Percentiles rank a stretch among this genome's conserved stretches.
Conservation (phyloP, 2,888 invertebrate genomes). For the Boloria selene region DNA sequence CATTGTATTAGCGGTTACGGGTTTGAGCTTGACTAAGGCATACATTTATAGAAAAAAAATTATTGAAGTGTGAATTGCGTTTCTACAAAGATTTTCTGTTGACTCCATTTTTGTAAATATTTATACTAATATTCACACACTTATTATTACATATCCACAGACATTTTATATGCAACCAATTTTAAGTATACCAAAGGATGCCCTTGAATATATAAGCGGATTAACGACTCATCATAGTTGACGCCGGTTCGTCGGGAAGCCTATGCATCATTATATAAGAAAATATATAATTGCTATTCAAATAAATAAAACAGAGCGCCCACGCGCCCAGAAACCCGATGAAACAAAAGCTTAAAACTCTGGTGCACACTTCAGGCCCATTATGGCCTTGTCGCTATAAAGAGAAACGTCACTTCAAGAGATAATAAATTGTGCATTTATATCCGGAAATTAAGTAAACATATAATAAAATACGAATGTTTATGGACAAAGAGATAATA, state of each 20-base stretch:
- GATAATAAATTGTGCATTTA: constrained; percentile 44
- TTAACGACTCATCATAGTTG: constrained; percentile 42
- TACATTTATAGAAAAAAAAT: no score
- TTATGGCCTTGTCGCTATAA: constrained; percentile 43
- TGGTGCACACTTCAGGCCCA: constrained; percentile 40
- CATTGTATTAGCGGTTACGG: no score
- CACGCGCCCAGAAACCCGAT: constrained; percentile 61
- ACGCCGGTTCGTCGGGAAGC: constrained; percentile 57
- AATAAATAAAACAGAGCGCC: constrained; percentile 73
- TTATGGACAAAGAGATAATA: constrained; percentile 43
- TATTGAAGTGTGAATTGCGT: no score
- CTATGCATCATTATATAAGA: constrained; percentile 59
- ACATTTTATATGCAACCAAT: no score
- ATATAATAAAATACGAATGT: constrained; percentile 44
- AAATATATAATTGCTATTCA: constrained; percentile 65
- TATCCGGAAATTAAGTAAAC: constrained; percentile 46
- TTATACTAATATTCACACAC: no score
- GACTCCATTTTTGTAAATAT: no score
- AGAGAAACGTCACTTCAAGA: constrained; percentile 41
- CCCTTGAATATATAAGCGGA: constrained; percentile 25
- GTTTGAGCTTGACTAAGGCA: no score
- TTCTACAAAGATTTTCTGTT: no score
- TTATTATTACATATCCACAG: no score
- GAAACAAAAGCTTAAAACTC: constrained; percentile 63
- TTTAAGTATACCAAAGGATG: constrained; percentile 11